Evolutionary conservation across 2,797 vertebrate genomes (phyloP), one percentile per base, ranked within the genome.

Genomic region (Sylvia borin): DNA sequence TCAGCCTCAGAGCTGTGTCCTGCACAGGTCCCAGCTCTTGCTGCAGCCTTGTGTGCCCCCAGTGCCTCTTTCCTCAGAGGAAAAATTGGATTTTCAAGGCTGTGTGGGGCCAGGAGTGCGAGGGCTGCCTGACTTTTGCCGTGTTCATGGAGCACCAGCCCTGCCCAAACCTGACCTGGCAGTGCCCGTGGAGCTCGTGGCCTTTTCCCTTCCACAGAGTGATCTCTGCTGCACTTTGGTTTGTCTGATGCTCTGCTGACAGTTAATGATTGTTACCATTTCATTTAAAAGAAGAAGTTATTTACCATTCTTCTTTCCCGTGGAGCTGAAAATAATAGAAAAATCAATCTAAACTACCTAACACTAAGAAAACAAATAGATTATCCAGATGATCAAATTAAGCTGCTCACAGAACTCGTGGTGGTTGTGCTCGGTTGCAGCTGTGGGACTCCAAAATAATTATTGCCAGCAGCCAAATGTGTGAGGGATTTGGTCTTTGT

Each of bases 261-360:
- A 74, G 58, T 65, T 85, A 85, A 67, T 50, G 85, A 68, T 77
- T 61, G 55, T 15, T 47, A 83, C 57, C 40, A 26, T 68, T 82
- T n/a, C 16, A 27, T 42, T 40, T 7, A 3, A 38, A 19, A 64
- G 64, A 32, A 17, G 5, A 77, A 71, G 42, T 58, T 88, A 71
- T 88, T 93, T 93, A 77, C n/a, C n/a, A 65, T 22, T 90, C 84
- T 85, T 72, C 54, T 88, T 91, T 60, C 88, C 73, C 0, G 6
- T 72, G 62, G 61, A 83, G 88, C 57, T 54, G 72, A 72, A 90
- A 94, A 95, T 90, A 78, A 94, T 38, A 72, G 58, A 47, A 93
- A 94, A 95, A 96, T 95, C 94, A 94, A 95, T 95, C 83, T 48
- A 57, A 83, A 64, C 60, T 54, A 43, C 31, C n/a, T 77, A 88